Base-by-base conservation (phyloP, 2,113 vertebrate genomes). In the Eurystomus gularis region DNA sequence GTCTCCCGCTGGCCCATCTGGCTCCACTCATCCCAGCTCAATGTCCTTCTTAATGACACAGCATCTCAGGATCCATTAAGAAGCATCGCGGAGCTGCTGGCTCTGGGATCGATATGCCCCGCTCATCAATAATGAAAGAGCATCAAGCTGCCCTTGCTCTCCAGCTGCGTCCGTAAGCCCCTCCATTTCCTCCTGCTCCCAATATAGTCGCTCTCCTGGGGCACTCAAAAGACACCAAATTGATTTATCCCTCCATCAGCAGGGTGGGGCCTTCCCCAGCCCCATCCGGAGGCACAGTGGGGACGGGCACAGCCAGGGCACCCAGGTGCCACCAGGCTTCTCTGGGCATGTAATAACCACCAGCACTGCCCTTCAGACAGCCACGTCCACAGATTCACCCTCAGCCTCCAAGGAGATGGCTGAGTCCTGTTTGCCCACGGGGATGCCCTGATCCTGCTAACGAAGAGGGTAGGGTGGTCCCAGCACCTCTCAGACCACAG, bases 21-120 rank as follows among this genome's bases (percentile, higher is more conserved):
- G 81, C 94, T 92, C 86, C 77, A 78, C 72, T 94, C 11, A 11
- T 54, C 87, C 46, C 23, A 1, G 81, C 71, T 89, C 35, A 1
- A 61, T 88, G 93, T 92, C 92, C 90, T 94, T 88, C 90, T 86
- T 96, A 92, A 97, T 97, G 96, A 97, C 96, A 96, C 95, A 97
- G 96, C 97, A 97, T 91, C 96, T 94, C 60, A 93, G 88, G 82
- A 94, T 94, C 94, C 94, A 97, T 96, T 96, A 96, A 96, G 95
- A 84, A 88, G 77, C 85, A 87, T 1, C 35, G 12, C 4, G 0
- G 71, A 90, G 88, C 6, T 57, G 85, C 85, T 93, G 94, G 90
- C 92, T 96, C 76, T 33, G 2, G 89, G 93, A 96, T 96, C 96
- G 7, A 97, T 97, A 93, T 48, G 82, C 48, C 85, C 93, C 3